Evolutionary conservation across 2,888 invertebrate genomes (phyloP), one percentile per base, ranked within the genome.

Genomic region (Megastigmus dorsalis): DNA sequence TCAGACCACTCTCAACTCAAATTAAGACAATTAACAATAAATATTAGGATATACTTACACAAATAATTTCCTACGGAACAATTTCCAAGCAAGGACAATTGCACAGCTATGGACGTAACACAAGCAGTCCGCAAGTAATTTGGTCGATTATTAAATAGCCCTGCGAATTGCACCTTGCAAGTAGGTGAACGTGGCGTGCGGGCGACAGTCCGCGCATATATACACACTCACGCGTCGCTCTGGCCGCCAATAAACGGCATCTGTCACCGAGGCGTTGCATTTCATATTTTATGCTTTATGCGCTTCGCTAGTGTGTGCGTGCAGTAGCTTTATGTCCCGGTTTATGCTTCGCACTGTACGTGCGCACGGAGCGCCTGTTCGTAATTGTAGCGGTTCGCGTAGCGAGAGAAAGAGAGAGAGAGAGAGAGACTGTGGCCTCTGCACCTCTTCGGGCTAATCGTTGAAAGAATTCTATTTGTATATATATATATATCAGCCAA

Each of bases 311-410:
- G 80, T 28, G 33, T 23, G 26, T 23, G 38, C 23, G 4, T 43
- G 28, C 43, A 59, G 48, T 41, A 59, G 82, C 83, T 87, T 86
- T 86, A 86, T 85, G 84, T 81, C 78, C 81, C 82, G 83, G 84
- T 87, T 87, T 87, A 87, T 86, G 86, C 81, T 85, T 86, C 85
- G 83, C 86, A 85, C 86, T 85, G 83, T 84, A 81, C 83, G 87
- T 78, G 86, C 84, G 77, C 77, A 18, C 59, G 43, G 10, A 23
- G 43, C 26, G 36, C 55, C 43, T 43, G 63, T 26, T 38, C 67
- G 71, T 70, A 63, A 75, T 75, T 70, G 70, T 30, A 23, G 60
- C 28, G 6, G 28, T 63, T 3, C 41, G 20, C n/a, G n/a, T n/a
- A n/a, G n/a, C n/a, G n/a, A n/a, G n/a, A n/a, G n/a, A n/a, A n/a